phyloP scores from a whole-genome alignment of 2,113 vertebrate genomes.

The Nesogale talazaci region DNA sequence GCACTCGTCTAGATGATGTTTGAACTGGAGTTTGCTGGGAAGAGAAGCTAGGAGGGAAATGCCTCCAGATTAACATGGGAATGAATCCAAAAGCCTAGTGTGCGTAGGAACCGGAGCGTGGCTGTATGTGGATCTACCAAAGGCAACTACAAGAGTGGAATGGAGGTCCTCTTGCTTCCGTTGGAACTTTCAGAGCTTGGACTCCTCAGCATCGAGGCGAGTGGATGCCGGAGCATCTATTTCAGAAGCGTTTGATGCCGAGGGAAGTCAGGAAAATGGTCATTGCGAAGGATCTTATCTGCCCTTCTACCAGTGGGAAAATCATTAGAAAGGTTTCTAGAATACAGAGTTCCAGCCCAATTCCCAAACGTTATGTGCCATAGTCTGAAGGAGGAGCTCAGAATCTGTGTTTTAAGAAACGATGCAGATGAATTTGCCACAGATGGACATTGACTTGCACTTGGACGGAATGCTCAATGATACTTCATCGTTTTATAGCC shows the following conservation, averaged over 20 bases:
- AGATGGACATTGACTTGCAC: not conserved
- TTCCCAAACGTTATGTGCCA: not conserved
- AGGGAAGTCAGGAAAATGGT: not conserved
- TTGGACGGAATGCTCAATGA: not conserved
- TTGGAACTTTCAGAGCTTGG: too few relatives aligned
- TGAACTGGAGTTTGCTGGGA: not conserved
- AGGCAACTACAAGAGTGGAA: rapidly evolving
- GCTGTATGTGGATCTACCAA: not conserved
- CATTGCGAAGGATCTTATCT: rapidly evolving
- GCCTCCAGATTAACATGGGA: not conserved
- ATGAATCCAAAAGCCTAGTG: not conserved
- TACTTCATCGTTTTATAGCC: not conserved
- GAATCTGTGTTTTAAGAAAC: not conserved
- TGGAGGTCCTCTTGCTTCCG: not conserved
- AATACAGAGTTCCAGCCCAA: not conserved
- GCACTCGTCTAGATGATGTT: not conserved
- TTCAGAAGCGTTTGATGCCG: not conserved
- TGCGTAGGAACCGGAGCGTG: too few relatives aligned
- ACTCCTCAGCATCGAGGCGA: not conserved
- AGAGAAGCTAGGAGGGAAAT: too few relatives aligned
- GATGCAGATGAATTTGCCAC: not conserved
- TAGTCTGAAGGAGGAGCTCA: not conserved
- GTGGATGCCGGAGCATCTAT: not conserved
- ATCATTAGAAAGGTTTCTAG: too few relatives aligned
- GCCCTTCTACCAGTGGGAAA: not conserved